Evolutionary conservation across 2,797 vertebrate genomes (phyloP).

Genomic region (Gallinago solitaria): DNA sequence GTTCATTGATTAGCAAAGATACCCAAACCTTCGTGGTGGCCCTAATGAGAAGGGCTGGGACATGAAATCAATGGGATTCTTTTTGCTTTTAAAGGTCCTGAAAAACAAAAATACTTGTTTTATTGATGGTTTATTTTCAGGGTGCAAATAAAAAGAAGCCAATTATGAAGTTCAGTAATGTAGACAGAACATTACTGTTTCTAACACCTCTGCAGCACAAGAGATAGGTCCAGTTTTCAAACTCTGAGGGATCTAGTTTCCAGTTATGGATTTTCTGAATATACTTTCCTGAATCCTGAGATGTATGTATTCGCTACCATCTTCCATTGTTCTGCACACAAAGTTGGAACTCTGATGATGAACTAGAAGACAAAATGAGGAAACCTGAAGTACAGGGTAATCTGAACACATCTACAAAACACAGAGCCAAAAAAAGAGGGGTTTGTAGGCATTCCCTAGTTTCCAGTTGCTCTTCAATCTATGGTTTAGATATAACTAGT

Average conservation of each 20-base stretch:
- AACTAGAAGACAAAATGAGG: neutral
- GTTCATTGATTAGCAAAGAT: neutral
- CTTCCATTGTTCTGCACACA: neutral
- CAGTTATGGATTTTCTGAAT: neutral
- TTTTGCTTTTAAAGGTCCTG: neutral
- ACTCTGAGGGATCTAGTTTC: neutral
- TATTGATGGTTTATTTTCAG: neutral
- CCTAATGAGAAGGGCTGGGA: neutral
- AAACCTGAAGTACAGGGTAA: neutral
- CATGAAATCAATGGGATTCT: neutral
- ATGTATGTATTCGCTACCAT: neutral
- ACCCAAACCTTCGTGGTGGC: neutral
- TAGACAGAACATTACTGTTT: neutral
- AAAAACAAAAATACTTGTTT: neutral
- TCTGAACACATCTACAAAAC: neutral
- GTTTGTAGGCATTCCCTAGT: neutral
- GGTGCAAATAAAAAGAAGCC: neutral
- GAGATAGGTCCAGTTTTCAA: neutral
- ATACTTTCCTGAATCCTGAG: neutral
- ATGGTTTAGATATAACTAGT: neutral
- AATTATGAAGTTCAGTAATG: neutral
- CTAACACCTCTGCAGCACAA: neutral
- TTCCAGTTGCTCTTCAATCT: neutral
- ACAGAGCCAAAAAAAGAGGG: fast-evolving
- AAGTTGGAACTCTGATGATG: neutral